Evolutionary conservation across 2,888 invertebrate genomes (phyloP).

Genomic region (Dynastes grantii): DNA sequence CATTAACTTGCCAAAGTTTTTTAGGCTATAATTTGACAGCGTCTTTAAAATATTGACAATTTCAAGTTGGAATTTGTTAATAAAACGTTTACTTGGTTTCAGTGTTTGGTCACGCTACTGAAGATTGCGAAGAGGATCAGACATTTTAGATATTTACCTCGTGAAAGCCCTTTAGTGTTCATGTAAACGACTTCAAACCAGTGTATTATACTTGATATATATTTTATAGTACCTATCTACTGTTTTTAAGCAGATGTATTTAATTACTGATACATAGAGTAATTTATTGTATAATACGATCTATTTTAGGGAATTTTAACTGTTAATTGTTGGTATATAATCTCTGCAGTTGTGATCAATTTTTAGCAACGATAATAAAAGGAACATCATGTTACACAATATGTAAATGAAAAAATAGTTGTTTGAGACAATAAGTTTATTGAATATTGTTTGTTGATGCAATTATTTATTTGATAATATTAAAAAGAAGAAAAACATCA

Average conservation of each 20-base stretch:
- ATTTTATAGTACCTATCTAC: constrained; percentile 34
- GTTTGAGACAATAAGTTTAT: constrained; percentile 26
- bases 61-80: neutral
- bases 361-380: neutral
- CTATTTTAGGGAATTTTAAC: constrained; percentile 22
- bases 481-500: constrained; percentile 11
- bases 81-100: constrained; percentile 65
- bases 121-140: constrained; percentile 90
- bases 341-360: neutral
- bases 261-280: constrained; percentile 7
- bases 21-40: neutral
- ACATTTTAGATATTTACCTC: constrained; percentile 75
- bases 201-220: constrained; percentile 19
- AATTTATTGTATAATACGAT: constrained; percentile 13
- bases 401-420: neutral
- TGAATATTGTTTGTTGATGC: neutral
- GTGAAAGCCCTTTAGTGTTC: constrained; percentile 32
- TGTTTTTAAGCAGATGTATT: constrained; percentile 15
- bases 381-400: no score
- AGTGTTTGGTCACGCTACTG: constrained; percentile 93
- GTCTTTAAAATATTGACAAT: neutral
- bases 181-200: neutral
- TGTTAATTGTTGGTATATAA: constrained; percentile 16
- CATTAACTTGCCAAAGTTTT: neutral
- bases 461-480: constrained; percentile 23